A percentile compares a stretch with the other conserved stretches of the same genome.
phyloP scores from a whole-genome alignment of 2,113 vertebrate genomes.

The Agapornis roseicollis region DNA sequence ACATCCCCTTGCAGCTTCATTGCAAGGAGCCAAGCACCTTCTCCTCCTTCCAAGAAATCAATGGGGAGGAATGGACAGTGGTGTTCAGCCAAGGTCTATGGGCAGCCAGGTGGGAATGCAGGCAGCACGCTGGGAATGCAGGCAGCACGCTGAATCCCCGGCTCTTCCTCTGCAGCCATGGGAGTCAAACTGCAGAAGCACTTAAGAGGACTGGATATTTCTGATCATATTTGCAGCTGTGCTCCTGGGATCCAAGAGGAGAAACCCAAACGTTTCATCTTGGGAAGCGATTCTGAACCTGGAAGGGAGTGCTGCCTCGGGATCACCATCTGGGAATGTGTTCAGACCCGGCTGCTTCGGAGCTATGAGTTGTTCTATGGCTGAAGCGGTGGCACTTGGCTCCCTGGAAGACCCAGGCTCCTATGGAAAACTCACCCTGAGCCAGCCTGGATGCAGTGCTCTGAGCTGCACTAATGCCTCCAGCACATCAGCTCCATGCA shows the following conservation, averaged over 20 bases:
- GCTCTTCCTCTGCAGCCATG: background rate
- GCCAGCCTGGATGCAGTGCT: background rate
- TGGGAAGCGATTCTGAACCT: background rate
- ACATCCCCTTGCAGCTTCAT: background rate
- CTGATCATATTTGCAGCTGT: slow-evolving; percentile 48
- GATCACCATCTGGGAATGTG: background rate
- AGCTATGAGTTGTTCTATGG: accelerated
- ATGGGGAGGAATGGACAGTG: background rate
- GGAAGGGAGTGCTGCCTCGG: background rate
- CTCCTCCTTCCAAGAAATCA: background rate
- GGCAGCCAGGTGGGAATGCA: background rate
- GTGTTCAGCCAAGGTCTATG: background rate
- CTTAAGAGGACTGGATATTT: slow-evolving; percentile 58
- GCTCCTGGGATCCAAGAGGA: background rate
- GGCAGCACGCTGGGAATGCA: slow-evolving; percentile 15
- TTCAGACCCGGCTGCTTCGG: background rate
- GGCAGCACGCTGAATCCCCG: background rate
- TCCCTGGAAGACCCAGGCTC: background rate
- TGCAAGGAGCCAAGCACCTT: background rate
- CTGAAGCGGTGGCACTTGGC: background rate
- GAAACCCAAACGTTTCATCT: background rate
- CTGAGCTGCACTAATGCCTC: background rate
- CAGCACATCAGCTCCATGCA: background rate
- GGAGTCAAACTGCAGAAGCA: slow-evolving; percentile 21
- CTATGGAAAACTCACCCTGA: background rate